These are phyloP conservation scores for Crossaster papposus DNA, from an alignment of 53 echinoderm and acorn worm species.

Conservation along the genomic window DNA sequence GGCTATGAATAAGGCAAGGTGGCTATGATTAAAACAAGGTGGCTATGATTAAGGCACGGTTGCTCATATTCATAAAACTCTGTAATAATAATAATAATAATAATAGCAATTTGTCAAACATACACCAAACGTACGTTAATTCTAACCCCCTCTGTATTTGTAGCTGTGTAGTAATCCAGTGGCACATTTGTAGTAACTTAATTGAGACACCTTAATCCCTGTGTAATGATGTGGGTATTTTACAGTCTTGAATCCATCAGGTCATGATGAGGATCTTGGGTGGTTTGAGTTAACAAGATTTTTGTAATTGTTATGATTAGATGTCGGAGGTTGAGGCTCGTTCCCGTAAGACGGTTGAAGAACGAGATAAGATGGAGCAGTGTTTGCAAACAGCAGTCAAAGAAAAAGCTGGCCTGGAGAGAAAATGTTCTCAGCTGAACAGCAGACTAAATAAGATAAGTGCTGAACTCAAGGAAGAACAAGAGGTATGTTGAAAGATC, in stretches of 20 bases:
- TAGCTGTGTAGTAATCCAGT: no score
- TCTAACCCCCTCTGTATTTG: no score
- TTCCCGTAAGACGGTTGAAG: slow-evolving; percentile 87
- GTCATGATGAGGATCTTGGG: background rate
- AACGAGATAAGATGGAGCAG: slow-evolving; percentile 85
- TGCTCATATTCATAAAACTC: no score
- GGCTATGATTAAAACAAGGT: no score
- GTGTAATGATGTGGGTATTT: background rate
- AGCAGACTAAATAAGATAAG: slow-evolving; percentile 69
- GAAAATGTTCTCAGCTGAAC: slow-evolving; percentile 67
- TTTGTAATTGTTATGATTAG: slow-evolving; percentile 31
- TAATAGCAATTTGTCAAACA: no score
- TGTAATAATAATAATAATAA: no score
- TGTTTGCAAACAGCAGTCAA: slow-evolving; percentile 64
- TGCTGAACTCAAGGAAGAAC: slow-evolving; percentile 75
- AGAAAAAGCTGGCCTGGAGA: slow-evolving; percentile 71
- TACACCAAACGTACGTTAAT: no score
- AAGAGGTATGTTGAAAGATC: slow-evolving; percentile 63
- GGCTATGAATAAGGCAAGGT: no score
- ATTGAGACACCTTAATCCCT: background rate
- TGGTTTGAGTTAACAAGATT: background rate
- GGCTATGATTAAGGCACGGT: no score
- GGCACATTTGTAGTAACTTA: background rate
- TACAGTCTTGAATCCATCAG: no score
- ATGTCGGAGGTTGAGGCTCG: slow-evolving; percentile 85